These are phyloP conservation scores for Teleiodes luculella DNA, from an alignment of 2,888 invertebrate genomes.

Conservation along the genomic window DNA sequence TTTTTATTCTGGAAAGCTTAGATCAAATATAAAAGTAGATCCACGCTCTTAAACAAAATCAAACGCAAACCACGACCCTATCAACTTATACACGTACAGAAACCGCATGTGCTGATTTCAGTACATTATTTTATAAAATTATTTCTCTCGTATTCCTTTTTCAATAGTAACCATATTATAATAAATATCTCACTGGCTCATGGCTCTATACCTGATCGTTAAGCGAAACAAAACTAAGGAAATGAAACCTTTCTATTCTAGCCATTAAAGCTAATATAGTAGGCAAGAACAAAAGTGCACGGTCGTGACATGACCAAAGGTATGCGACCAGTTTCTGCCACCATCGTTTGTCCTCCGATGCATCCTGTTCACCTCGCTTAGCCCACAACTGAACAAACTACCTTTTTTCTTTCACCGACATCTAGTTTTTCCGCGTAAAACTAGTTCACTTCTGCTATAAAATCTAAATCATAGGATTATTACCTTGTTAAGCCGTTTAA, in stretches of 20 bases:
- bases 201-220: too few species aligned
- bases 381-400: slow-evolving; percentile 11
- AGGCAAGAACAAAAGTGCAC: slow-evolving; percentile 23
- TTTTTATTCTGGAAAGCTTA: too few species aligned
- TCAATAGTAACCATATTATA: too few species aligned
- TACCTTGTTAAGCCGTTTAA: neutral
- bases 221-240: too few species aligned
- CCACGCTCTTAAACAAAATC: too few species aligned
- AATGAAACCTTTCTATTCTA: neutral
- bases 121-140: too few species aligned
- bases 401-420: slow-evolving; percentile 50
- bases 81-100: too few species aligned
- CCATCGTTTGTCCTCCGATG: slow-evolving; percentile 49
- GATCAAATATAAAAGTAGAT: too few species aligned
- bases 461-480: slow-evolving; percentile 11
- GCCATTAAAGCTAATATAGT: slow-evolving; percentile 10
- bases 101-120: too few species aligned
- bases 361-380: slow-evolving; percentile 60
- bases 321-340: slow-evolving; percentile 31
- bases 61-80: too few species aligned
- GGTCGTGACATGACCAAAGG: slow-evolving; percentile 33
- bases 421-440: slow-evolving; percentile 46
- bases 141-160: too few species aligned
- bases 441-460: slow-evolving; percentile 5
- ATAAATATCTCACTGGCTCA: too few species aligned